A percentile compares a stretch with the other conserved stretches of the same genome.
Conservation (phyloP, 1,140 invertebrate genomes). For the Alviniconcha marisindica region DNA sequence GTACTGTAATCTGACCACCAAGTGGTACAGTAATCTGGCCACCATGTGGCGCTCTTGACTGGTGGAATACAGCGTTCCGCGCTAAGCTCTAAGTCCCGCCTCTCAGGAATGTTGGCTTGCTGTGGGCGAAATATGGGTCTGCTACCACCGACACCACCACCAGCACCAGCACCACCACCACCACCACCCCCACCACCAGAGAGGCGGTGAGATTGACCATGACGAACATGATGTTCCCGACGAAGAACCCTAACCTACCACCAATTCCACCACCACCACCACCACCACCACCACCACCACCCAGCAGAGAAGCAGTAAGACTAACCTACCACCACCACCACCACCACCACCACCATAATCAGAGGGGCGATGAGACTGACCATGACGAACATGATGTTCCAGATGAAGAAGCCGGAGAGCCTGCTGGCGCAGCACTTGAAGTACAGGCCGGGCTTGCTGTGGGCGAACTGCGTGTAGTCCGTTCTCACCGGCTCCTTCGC, state of each 20-base stretch:
- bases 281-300: background rate
- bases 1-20: no score
- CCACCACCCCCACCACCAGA: no score
- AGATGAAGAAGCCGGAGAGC: conserved; percentile 58
- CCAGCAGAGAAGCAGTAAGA: background rate
- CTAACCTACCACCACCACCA: background rate
- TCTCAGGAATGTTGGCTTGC: no score
- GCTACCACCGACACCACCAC: no score
- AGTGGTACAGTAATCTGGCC: no score
- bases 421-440: conserved; percentile 51
- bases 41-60: no score
- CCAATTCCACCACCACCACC: background rate
- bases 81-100: no score
- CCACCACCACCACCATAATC: no score
- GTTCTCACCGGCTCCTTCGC: conserved; percentile 46
- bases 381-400: conserved; percentile 64
- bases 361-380: conserved; percentile 47
- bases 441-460: conserved; percentile 56
- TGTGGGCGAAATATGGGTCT: no score
- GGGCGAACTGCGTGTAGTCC: conserved; percentile 54
- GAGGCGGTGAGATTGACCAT: conserved; percentile 48
- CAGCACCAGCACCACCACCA: no score
- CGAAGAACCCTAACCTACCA: conserved; percentile 29
- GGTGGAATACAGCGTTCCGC: no score
- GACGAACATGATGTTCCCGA: conserved; percentile 6